Base-by-base conservation (phyloP, 30 jellyfish, hydroid and myxozoan genomes). In the Sanderia malayensis region DNA sequence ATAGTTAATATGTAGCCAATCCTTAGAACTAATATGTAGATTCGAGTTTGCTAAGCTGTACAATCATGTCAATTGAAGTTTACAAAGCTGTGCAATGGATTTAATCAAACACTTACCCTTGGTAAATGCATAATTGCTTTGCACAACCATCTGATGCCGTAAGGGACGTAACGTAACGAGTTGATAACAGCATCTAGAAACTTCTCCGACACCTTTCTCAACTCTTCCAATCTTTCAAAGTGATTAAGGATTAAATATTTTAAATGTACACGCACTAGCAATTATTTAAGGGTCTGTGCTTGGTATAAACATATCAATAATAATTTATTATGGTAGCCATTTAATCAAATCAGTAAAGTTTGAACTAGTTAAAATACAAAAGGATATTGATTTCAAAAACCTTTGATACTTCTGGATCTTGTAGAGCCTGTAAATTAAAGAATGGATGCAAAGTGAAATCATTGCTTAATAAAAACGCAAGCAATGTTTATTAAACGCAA, bases 81-180 rank as follows among this genome's bases (percentile, higher is more conserved):
- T n/a, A n/a, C n/a, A n/a, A n/a, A n/a, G n/a, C n/a, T n/a, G n/a
- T n/a, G n/a, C n/a, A n/a, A 4, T 18, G 64, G 18, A 49, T 49
- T 49, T 4, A 19, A 49, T 4, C 8, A 49, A 37, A 4, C 7
- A 58, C 93, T 46, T 63, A 90, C 98, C 87, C 74, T 74, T 52
- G 96, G 90, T 13, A 90, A 85, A 18, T 90, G 98, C 73, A 62
- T 76, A 17, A 90, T 90, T 10, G 98, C 98, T 66, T 90, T 90
- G 61, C 98, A 90, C 58, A 90, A 70, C 98, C 98, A 90, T 34
- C 98, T 45, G 28, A 90, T 90, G 26, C 98, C 98, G 83, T 90
- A 90, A 19, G 98, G 98, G 32, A 84, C 98, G 37, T 76, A 71
- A n/a, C 86, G 88, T 52, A 90, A 66, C 25, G 98, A 90, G 30